Conservation (phyloP, 2,113 vertebrate species). For the Lanius ludovicianus region DNA sequence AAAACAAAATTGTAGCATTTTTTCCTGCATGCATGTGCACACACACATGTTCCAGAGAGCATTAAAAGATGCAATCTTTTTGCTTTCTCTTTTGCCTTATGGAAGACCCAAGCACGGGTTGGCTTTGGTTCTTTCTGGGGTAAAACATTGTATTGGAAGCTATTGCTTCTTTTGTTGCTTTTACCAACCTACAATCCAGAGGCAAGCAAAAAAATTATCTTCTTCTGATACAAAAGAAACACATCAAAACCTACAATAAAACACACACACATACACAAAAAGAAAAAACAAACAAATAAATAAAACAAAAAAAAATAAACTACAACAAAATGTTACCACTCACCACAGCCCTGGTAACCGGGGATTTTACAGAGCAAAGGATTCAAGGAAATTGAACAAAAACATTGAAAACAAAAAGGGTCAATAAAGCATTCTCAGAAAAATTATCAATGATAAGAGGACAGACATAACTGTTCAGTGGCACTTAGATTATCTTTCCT, state of each 20-base stretch:
- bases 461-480: background rate
- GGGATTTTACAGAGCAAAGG: background rate
- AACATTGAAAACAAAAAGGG: background rate
- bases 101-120: background rate
- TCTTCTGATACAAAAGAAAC: background rate
- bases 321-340: background rate
- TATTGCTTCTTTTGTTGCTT: background rate
- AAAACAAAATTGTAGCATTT: background rate
- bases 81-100: background rate
- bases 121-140: background rate
- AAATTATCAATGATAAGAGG: background rate
- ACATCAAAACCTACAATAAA: background rate
- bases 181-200: background rate
- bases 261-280: fast-evolving
- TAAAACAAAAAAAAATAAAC: background rate
- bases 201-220: background rate
- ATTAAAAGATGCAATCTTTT: background rate
- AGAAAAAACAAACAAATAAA: no score
- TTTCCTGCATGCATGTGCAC: background rate
- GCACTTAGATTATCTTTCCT: background rate
- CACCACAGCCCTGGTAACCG: background rate
- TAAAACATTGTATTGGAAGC: background rate
- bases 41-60: background rate
- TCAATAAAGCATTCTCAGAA: background rate
- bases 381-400: background rate